phyloP scores from a whole-genome alignment of 1,140 invertebrate species.

The Centruroides vittatus region DNA sequence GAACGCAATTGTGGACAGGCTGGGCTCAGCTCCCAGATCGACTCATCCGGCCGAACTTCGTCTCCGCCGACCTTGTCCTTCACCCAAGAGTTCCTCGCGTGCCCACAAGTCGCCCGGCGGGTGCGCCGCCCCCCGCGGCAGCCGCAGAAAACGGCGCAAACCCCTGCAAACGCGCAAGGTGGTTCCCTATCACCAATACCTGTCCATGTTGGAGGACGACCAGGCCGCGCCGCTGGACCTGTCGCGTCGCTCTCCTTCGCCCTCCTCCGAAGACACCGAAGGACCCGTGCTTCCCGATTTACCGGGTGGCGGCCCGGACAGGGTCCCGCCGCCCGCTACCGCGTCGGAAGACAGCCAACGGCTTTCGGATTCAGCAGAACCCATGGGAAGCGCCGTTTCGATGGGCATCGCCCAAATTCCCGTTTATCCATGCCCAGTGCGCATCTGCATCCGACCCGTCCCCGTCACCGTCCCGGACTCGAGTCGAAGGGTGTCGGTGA shows the following conservation, averaged over 20 bases:
- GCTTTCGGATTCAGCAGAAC: too few species aligned
- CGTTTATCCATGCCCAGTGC: conserved; percentile 9
- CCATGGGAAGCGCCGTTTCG: too few species aligned
- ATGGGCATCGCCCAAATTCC: conserved; percentile 8
- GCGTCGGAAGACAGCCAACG: not conserved
- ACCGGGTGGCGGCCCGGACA: not conserved
- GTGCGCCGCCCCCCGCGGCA: too few species aligned
- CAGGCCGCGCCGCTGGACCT: conserved; percentile 9
- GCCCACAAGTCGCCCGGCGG: too few species aligned
- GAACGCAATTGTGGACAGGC: too few species aligned
- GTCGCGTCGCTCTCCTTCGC: not conserved
- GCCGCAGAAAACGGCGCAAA: conserved; percentile 7
- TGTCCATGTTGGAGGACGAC: conserved; percentile 13
- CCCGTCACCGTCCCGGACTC: not conserved
- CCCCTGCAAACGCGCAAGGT: conserved; percentile 11
- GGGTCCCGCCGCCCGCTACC: not conserved
- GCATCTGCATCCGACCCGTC: conserved; percentile 3
- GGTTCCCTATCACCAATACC: conserved; percentile 15
- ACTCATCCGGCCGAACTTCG: too few species aligned
- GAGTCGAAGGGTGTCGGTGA: not conserved
- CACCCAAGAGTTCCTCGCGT: too few species aligned
- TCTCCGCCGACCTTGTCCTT: too few species aligned
- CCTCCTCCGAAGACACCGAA: not conserved
- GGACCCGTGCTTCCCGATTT: too few species aligned
- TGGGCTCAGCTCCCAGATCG: too few species aligned